Conservation (phyloP, 1,140 invertebrate species). For the Cepaea nemoralis region DNA sequence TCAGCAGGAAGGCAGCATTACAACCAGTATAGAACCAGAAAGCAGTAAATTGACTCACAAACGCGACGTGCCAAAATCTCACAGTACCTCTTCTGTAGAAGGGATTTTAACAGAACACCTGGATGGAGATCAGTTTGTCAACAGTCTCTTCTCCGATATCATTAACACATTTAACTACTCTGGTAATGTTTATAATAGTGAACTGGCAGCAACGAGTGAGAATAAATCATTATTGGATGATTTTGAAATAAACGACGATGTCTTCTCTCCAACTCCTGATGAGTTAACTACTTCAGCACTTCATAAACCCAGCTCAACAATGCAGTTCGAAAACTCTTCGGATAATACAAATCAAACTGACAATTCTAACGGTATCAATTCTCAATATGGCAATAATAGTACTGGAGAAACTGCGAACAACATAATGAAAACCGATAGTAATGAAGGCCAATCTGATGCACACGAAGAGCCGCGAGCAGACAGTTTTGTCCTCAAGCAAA, state of each 20-base stretch:
- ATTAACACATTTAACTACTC: not conserved
- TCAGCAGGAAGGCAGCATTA: not conserved
- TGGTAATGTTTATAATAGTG: not conserved
- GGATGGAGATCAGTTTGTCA: not conserved
- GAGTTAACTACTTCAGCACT: too few species aligned
- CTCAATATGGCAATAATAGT: too few species aligned
- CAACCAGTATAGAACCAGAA: not conserved
- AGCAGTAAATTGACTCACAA: not conserved
- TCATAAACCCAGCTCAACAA: too few species aligned
- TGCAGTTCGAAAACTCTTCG: too few species aligned
- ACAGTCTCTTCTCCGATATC: not conserved
- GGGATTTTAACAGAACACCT: not conserved
- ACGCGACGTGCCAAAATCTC: not conserved
- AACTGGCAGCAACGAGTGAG: not conserved
- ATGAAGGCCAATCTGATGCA: not conserved
- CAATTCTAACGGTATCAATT: too few species aligned
- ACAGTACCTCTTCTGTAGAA: not conserved
- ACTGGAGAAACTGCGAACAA: not conserved
- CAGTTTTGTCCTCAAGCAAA: conserved; percentile 14
- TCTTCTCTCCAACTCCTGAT: not conserved
- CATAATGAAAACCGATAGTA: not conserved
- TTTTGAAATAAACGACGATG: not conserved
- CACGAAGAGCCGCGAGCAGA: not conserved
- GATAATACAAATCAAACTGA: too few species aligned
- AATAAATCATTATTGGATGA: not conserved